These are phyloP conservation scores for Miichthys miiuy DNA, from an alignment of 2,797 vertebrate genomes.

Conservation along the genomic window DNA sequence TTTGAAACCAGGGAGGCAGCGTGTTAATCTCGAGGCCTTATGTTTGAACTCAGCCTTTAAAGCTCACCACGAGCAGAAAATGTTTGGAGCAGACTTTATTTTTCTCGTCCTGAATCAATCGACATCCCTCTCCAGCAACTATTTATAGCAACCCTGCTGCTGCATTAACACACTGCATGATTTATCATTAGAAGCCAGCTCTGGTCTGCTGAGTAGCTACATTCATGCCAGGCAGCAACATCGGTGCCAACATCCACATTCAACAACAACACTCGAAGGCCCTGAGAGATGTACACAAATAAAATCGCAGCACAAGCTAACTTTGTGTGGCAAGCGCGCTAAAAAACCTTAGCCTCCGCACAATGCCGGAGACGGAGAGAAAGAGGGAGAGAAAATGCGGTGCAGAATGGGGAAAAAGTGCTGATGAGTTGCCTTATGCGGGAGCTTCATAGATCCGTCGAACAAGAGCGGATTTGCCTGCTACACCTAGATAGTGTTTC, in stretches of 20 bases:
- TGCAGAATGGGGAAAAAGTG: conserved; percentile 71
- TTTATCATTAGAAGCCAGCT: conserved; percentile 79
- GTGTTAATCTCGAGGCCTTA: conserved; percentile 6
- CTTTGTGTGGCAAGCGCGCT: conserved; percentile 58
- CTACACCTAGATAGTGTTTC: conserved; percentile 84
- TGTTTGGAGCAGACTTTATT: conserved; percentile 49
- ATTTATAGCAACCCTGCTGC: conserved; percentile 76
- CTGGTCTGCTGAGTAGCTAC: conserved; percentile 78
- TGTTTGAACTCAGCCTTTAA: conserved; percentile 40
- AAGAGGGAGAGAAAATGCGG: conserved; percentile 52
- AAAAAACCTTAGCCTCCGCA: conserved; percentile 64
- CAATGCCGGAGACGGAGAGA: conserved; percentile 51
- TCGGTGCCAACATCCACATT: conserved; percentile 75
- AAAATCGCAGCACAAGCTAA: conserved; percentile 79
- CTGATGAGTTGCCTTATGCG: conserved; percentile 77
- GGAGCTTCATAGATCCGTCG: conserved; percentile 73
- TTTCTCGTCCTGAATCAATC: conserved; percentile 66
- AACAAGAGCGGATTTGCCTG: conserved; percentile 86
- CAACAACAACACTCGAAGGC: conserved; percentile 67
- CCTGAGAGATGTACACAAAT: conserved; percentile 74
- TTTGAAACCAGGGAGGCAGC: conserved; percentile 24
- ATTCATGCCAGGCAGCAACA: conserved; percentile 71
- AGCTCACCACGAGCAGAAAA: conserved; percentile 62
- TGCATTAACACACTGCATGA: conserved; percentile 80
- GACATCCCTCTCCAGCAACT: conserved; percentile 59